Evolutionary conservation across 2,797 vertebrate genomes (phyloP), one percentile per base, ranked within the genome.

Genomic region (Pipistrellus pipistrellus): DNA sequence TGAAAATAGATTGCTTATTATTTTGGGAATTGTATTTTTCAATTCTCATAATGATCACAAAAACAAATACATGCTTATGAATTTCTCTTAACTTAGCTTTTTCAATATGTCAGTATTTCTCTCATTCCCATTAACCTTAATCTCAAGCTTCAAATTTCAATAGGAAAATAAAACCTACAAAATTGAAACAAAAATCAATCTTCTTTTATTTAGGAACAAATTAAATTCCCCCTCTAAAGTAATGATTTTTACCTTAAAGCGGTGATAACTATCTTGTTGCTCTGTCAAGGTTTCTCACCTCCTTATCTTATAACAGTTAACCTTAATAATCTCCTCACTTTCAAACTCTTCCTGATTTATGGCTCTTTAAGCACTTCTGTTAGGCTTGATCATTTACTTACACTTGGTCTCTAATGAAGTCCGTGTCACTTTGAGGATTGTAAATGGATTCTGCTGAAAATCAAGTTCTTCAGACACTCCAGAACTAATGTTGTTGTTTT

Each of bases 231-330:
- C 94, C 86, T 92, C 69, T 59, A 62, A 89, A 87, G 76, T 97
- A 97, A 97, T 90, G 83, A 97, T 94, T 98, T 98, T 97, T 96
- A 95, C 96, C 93, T 97, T 97, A 96, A 98, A 97, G 59, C 38
- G 93, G 51, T 95, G 96, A 97, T 97, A 97, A 96, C 44, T 96
- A 69, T 96, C 95, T 97, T 96, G 82, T 75, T 96, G 57, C 23
- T 62, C 14, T 97, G 94, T 92, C 95, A 97, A 97, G 46, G n/a
- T 96, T 97, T 93, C 95, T 97, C 88, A 93, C 81, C 25, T 89
- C 93, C 89, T 95, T 97, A 97, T 97, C 75, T 95, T 75, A 72
- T 46, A 93, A 53, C 68, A 92, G 87, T 97, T 97, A 97, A 93
- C 78, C 97, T 97, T 93, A 98, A 97, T 95, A 97, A 96, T 94